Evolutionary conservation across 53 echinoderm and acorn worm genomes (phyloP).

Genomic region (Echinometra lucunter): DNA sequence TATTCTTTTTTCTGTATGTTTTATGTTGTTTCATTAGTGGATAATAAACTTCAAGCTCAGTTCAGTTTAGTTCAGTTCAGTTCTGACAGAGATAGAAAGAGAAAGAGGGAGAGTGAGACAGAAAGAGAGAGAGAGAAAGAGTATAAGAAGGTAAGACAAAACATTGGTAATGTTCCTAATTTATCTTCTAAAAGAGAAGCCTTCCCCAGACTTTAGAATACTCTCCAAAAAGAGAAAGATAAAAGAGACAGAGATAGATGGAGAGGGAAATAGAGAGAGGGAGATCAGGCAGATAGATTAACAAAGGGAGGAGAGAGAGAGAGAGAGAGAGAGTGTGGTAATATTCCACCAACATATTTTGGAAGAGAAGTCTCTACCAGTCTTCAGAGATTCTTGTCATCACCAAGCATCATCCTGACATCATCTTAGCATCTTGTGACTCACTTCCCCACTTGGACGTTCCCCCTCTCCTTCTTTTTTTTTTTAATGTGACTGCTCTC

Average conservation of each 20-base stretch:
- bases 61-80: too few species aligned
- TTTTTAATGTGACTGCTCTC: background rate
- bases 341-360: background rate
- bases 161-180: too few species aligned
- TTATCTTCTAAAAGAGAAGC: too few species aligned
- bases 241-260: background rate
- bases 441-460: background rate
- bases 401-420: background rate
- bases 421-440: background rate
- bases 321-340: background rate
- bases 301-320: background rate
- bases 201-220: too few species aligned
- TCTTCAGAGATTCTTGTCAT: background rate
- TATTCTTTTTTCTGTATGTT: too few species aligned
- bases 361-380: background rate
- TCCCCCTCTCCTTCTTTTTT: background rate
- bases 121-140: too few species aligned
- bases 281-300: background rate
- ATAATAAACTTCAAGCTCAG: too few species aligned
- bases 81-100: too few species aligned
- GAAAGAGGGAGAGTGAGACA: too few species aligned
- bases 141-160: too few species aligned
- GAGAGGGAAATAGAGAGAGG: background rate
- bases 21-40: too few species aligned
- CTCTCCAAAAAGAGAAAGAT: background rate